Percentiles rank a stretch among this genome's conserved stretches.
These are phyloP conservation scores for Epizoanthus rinbou DNA, from an alignment of 92 coral and sea anemone genomes.

Conservation along the genomic window DNA sequence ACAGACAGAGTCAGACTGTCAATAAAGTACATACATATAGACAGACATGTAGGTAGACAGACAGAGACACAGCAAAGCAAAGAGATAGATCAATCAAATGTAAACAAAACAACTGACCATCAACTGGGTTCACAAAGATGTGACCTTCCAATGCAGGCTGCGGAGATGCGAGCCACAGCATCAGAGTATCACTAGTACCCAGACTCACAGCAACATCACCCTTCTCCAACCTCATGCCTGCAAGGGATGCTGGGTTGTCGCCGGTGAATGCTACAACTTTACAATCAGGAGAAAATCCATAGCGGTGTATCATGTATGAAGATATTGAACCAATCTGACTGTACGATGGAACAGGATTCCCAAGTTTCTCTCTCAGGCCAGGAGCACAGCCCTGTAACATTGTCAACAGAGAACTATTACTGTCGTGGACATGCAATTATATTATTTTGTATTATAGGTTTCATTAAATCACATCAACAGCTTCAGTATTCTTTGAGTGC, in stretches of 20 bases:
- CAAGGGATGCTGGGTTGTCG: conserved; percentile 98
- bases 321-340: conserved; percentile 78
- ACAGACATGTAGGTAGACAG: background rate
- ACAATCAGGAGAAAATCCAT: conserved; percentile 81
- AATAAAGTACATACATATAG: too few relatives aligned
- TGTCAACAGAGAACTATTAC: background rate
- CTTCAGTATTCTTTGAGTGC: too few relatives aligned
- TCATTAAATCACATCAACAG: too few relatives aligned
- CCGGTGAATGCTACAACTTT: conserved; percentile 98
- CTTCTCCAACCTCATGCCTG: conserved; percentile 86
- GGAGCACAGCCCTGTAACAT: conserved; percentile 93
- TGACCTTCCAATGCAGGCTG: conserved; percentile 94
- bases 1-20: too few relatives aligned
- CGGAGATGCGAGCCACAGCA: conserved; percentile 84
- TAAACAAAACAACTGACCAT: conserved; percentile 59
- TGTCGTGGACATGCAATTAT: background rate
- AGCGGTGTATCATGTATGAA: conserved; percentile 72
- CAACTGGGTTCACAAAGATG: conserved; percentile 94
- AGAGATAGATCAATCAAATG: background rate
- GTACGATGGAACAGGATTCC: conserved; percentile 73
- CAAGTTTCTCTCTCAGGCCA: conserved; percentile 75
- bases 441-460: too few relatives aligned
- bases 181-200: conserved; percentile 95
- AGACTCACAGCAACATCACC: conserved; percentile 91
- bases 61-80: background rate